A percentile compares a stretch with the other conserved stretches of the same genome.
Conservation (phyloP, 1,140 invertebrate species). For the Myzus persicae region DNA sequence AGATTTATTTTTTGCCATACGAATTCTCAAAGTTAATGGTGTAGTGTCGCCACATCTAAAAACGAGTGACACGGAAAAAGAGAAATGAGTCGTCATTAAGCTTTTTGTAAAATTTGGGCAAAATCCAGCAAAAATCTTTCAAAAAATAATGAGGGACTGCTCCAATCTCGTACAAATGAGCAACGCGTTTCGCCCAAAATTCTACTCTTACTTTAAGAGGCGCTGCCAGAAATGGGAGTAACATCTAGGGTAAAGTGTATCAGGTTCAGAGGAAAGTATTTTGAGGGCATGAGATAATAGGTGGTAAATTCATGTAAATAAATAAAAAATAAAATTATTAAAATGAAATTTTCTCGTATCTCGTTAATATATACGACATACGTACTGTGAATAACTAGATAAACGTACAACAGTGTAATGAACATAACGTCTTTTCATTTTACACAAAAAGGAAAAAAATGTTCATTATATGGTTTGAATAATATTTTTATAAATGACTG, state of each 20-base stretch:
- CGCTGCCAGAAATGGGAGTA: neutral
- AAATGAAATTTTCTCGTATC: neutral
- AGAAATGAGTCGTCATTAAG: neutral
- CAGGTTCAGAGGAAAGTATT: neutral
- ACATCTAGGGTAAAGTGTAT: neutral
- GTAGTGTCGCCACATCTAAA: neutral
- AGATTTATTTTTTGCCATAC: neutral
- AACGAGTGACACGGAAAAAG: neutral
- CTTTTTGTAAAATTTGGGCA: neutral
- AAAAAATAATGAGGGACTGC: neutral
- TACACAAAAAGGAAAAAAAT: neutral
- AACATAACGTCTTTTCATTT: neutral
- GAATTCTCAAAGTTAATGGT: neutral
- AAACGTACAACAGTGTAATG: neutral
- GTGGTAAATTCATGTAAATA: no score
- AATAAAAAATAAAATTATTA: neutral
- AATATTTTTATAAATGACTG: neutral
- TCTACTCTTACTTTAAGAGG: neutral
- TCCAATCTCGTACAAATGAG: neutral
- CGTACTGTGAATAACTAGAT: neutral
- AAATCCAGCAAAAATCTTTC: neutral
- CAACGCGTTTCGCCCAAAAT: neutral
- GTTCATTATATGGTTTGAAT: neutral
- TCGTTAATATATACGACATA: neutral
- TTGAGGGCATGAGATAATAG: neutral